These are phyloP conservation scores for Equus przewalskii DNA, from an alignment of 2,113 vertebrate species.

Conservation along the genomic window DNA sequence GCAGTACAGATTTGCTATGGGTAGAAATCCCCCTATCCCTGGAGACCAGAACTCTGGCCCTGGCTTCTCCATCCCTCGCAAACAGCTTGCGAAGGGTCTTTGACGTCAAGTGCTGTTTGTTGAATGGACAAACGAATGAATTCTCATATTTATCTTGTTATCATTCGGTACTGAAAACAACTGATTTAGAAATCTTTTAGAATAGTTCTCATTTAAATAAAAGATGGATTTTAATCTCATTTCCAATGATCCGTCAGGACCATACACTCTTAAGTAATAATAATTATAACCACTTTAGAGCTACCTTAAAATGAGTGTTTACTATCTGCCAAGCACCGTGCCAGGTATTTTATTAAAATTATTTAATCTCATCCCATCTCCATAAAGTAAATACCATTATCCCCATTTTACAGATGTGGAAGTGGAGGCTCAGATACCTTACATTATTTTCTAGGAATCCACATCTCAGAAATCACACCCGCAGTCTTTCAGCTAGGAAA, in stretches of 20 bases:
- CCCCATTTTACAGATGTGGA: constrained; percentile 16
- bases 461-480: neutral
- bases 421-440: neutral
- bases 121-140: neutral
- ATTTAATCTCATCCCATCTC: neutral
- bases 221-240: constrained; percentile 35
- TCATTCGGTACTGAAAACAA: neutral
- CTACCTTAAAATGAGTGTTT: neutral
- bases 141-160: neutral
- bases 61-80: neutral
- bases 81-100: neutral
- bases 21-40: neutral
- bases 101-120: neutral
- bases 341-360: neutral
- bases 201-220: constrained; percentile 31
- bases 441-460: neutral
- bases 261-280: neutral
- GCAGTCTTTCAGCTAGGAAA: neutral
- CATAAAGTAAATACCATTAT: neutral
- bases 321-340: neutral
- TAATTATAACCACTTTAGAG: neutral
- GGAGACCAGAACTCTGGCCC: neutral
- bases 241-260: neutral
- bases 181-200: neutral
- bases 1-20: neutral